phyloP scores from a whole-genome alignment of 2,113 vertebrate genomes.

The Bubo bubo region DNA sequence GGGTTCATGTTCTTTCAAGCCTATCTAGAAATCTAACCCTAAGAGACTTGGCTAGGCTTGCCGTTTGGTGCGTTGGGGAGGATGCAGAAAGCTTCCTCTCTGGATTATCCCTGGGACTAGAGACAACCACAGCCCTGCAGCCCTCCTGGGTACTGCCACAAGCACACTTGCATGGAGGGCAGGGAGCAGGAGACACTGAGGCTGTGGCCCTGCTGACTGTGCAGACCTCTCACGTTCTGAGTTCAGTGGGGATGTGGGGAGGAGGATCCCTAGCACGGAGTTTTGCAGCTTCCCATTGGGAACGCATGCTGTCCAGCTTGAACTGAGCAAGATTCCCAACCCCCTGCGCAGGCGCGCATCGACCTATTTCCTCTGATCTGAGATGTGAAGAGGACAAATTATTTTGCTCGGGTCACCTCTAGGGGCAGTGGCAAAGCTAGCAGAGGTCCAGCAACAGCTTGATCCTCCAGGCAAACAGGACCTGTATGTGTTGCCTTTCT shows the following conservation, averaged over 20 bases:
- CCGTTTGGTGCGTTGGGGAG: rapidly evolving
- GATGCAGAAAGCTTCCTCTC: not conserved
- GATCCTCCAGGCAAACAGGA: rapidly evolving
- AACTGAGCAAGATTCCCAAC: not conserved
- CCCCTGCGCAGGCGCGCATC: not conserved
- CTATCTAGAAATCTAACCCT: not conserved
- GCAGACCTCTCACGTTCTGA: rapidly evolving
- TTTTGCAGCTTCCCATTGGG: not conserved
- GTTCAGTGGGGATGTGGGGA: rapidly evolving
- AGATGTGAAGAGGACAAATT: not conserved
- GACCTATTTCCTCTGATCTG: not conserved
- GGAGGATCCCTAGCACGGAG: not conserved
- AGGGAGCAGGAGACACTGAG: not conserved
- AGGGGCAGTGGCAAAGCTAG: not conserved
- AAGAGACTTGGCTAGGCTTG: not conserved
- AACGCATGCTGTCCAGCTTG: not conserved
- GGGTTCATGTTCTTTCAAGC: not conserved
- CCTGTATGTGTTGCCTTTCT: not conserved
- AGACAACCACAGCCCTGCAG: not conserved
- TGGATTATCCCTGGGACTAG: not conserved
- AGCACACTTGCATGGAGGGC: too few relatives aligned
- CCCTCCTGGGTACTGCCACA: too few relatives aligned
- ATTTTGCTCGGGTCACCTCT: not conserved
- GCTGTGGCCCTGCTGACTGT: not conserved
- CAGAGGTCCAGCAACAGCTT: not conserved